Base-by-base conservation (phyloP, 2,888 invertebrate genomes). In the Tuberolachnus salignus region DNA sequence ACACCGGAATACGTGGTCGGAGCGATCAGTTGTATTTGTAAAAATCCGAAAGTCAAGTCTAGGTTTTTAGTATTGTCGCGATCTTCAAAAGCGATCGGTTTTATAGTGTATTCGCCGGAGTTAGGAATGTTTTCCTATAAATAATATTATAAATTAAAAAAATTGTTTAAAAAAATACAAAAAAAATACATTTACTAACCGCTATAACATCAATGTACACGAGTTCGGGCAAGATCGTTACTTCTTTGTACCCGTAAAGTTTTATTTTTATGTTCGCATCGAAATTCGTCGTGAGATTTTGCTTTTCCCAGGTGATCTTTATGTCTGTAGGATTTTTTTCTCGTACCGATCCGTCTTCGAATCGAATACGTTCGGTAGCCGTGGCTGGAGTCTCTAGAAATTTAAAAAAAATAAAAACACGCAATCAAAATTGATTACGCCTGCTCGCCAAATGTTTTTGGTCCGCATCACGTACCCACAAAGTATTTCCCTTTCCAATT, bases 401-500 rank as follows among this genome's bases (percentile, higher is more conserved):
- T 67, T 19, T 14, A 57, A 26, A 13, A 4, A 26, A 16, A 42
- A 34, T 42, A 61, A 0, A n/a, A n/a, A n/a, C n/a, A n/a, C n/a
- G n/a, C n/a, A 14, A 26, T 16, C 13, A 46, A 13, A 8, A 46
- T 46, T 46, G 4, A 46, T 46, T 44, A 10, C 13, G 10, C 46
- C 46, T 10, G 10, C 10, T 34, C 34, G 23, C 6, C 16, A 0
- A 1, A 34, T 55, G 19, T 14, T 13, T 11, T 3, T 16, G 4
- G 10, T 34, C n/a, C 19, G 19, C 11, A 59, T 23, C n/a, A 26
- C 82, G 88, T 88, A 95, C 95, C 95, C 81, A 97, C 92, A 84
- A 95, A 95, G 86, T 91, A 96, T 87, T 91, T 91, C 83, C 95
- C 95, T 84, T 93, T 92, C 93, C 95, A 96, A 83, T 94, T 92